Conservation (phyloP, 2,888 invertebrate species). For the Drosophila tripunctata region DNA sequence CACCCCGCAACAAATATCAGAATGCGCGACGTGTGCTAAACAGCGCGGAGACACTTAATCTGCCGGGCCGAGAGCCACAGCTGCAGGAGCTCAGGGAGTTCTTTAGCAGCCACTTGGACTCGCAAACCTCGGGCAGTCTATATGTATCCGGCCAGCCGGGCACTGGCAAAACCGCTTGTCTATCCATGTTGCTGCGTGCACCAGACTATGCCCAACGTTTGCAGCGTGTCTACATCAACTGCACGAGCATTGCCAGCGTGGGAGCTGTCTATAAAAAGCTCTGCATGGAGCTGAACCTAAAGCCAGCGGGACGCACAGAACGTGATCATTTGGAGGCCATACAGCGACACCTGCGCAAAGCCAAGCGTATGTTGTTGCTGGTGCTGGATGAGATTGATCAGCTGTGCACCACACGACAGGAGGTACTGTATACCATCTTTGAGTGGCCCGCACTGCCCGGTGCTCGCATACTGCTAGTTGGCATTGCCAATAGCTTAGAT, state of each 20-base stretch:
- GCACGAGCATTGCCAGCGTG: slow-evolving; percentile 94
- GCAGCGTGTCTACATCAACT: slow-evolving; percentile 89
- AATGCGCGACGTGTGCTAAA: slow-evolving; percentile 83
- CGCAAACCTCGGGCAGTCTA: slow-evolving; percentile 90
- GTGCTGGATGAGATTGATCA: slow-evolving; percentile 98
- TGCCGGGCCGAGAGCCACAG: slow-evolving; percentile 93
- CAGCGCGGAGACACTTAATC: slow-evolving; percentile 84
- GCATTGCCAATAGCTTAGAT: slow-evolving; percentile 98
- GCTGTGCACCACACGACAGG: slow-evolving; percentile 91
- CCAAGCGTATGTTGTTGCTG: slow-evolving; percentile 89
- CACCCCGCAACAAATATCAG: slow-evolving; percentile 81
- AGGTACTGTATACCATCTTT: slow-evolving; percentile 95
- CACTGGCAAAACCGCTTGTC: slow-evolving; percentile 96
- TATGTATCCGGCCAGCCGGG: slow-evolving; percentile 99
- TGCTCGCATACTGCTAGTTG: slow-evolving; percentile 91
- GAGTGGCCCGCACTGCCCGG: slow-evolving; percentile 92
- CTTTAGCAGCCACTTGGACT: slow-evolving; percentile 87
- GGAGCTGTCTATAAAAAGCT: slow-evolving; percentile 92
- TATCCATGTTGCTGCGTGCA: slow-evolving; percentile 89
- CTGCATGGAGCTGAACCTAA: slow-evolving; percentile 88
- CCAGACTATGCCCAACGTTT: slow-evolving; percentile 85
- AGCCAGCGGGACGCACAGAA: slow-evolving; percentile 86
- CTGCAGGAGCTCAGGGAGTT: slow-evolving; percentile 88
- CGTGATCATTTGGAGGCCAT: slow-evolving; percentile 88
- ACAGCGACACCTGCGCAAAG: slow-evolving; percentile 88